Base-by-base conservation (phyloP, 2,797 vertebrate genomes). In the Petrocephalus sullivani region DNA sequence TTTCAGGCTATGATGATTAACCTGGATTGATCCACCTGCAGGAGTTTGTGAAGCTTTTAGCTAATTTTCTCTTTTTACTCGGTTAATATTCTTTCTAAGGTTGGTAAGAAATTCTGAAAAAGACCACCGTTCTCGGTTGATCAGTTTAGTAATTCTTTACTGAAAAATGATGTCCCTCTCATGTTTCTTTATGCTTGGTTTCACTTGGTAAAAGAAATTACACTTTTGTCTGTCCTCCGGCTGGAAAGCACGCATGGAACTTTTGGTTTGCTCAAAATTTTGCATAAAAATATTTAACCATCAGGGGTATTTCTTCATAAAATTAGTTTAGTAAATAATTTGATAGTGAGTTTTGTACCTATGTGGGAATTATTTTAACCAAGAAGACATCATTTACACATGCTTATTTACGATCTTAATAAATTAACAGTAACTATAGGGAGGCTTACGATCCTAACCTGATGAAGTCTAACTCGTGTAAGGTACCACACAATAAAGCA, bases 11-110 rank as follows among this genome's bases (percentile, higher is more conserved):
- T 60, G 28, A 23, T 86, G 51, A 57, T 33, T 56, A 41, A 58
- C 14, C 53, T 28, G 23, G 14, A 58, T 4, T 86, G 28, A 54
- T 54, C 21, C 49, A 84, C 85, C 57, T 86, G 84, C 84, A 56
- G 84, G 14, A 56, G 14, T 82, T 82, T 82, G 85, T 61, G 16
- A 58, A 14, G 37, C 16, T 86, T 8, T 60, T 28, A 60, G 85
- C 57, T 9, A 41, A 81, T 85, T 60, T 86, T 41, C 54, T 60
- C 54, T 37, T 86, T 41, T 60, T 60, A 60, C 12, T 61, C 57
- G 10, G 10, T 58, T 46, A 51, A 95, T 94, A 95, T 94, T 93
- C 54, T 86, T 86, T 60, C 57, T 33, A 33, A 53, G n/a, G 51
- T 56, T 16, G 10, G 6, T 86, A 54, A 33, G 85, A 60, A 41